Percentiles rank a stretch among this genome's conserved stretches.
These are phyloP conservation scores for Buathra laborator DNA, from an alignment of 2,888 invertebrate species.

Conservation along the genomic window DNA sequence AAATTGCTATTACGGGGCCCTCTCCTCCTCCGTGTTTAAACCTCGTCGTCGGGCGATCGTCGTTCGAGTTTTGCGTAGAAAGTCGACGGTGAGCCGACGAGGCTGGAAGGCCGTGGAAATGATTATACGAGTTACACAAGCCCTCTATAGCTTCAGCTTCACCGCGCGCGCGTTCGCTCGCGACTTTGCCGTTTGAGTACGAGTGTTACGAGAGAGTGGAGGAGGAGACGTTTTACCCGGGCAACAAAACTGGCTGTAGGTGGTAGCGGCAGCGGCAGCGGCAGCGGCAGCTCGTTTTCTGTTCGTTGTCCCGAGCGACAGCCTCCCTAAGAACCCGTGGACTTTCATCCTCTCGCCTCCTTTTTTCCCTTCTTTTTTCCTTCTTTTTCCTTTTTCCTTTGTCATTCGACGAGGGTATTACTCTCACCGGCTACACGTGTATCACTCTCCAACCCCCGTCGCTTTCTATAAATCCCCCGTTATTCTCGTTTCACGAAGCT, in stretches of 20 bases:
- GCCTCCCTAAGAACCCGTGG: conserved; percentile 27
- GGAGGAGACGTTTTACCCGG: conserved; percentile 73
- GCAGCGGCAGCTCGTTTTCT: conserved; percentile 26
- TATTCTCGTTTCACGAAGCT: conserved; percentile 22
- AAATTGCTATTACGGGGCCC: conserved; percentile 23
- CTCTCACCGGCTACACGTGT: conserved; percentile 28
- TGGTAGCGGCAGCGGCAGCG: neutral
- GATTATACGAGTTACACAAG: conserved; percentile 74
- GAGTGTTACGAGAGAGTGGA: conserved; percentile 85
- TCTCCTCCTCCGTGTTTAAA: conserved; percentile 13
- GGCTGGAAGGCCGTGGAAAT: conserved; percentile 78
- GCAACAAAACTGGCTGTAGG: neutral
- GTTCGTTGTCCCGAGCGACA: conserved; percentile 59
- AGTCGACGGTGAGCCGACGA: conserved; percentile 67
- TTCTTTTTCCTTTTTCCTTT: conserved; percentile 17
- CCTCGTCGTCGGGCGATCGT: conserved; percentile 28
- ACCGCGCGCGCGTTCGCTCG: conserved; percentile 13
- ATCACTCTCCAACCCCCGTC: conserved; percentile 5
- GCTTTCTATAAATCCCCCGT: conserved; percentile 25
- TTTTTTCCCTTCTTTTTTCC: conserved; percentile 10
- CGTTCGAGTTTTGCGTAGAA: conserved; percentile 63
- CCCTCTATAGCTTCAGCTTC: conserved; percentile 31
- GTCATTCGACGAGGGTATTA: conserved; percentile 30
- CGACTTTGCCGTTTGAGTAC: conserved; percentile 75
- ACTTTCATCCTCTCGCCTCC: conserved; percentile 14